These are phyloP conservation scores for Oncorhynchus keta DNA, from an alignment of 2,113 vertebrate genomes.

Conservation along the genomic window DNA sequence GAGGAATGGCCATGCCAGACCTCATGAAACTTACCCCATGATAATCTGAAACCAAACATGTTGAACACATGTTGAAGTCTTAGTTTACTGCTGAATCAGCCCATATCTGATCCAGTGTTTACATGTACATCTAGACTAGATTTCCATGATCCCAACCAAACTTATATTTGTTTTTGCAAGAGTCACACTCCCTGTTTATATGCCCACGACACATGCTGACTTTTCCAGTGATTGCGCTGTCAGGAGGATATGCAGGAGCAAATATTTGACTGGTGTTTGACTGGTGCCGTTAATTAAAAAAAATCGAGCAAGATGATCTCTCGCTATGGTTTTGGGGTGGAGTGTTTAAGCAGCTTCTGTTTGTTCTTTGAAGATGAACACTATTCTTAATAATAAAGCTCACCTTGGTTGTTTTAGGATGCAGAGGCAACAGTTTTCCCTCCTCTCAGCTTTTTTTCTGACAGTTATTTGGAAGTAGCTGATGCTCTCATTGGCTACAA, in stretches of 20 bases:
- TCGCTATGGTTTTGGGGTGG: neutral
- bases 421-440: conserved; percentile 3
- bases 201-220: too few species aligned
- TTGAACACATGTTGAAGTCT: too few species aligned
- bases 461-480: conserved; percentile 2
- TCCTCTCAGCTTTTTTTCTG: conserved; percentile 15
- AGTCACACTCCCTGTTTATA: too few species aligned
- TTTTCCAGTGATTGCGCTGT: neutral
- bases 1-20: too few species aligned
- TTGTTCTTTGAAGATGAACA: conserved; percentile 35
- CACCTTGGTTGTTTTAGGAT: conserved; percentile 27
- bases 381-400: conserved; percentile 16
- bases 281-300: neutral
- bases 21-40: too few species aligned
- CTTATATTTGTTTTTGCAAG: too few species aligned
- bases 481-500: neutral
- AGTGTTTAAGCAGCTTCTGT: conserved; percentile 16
- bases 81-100: too few species aligned
- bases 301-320: neutral
- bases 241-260: neutral
- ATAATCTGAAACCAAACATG: too few species aligned
- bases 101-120: too few species aligned
- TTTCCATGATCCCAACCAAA: too few species aligned
- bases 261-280: conserved; percentile 22
- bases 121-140: too few species aligned